These are phyloP conservation scores for Bombylius discolor DNA, from an alignment of 2,888 invertebrate genomes.

Conservation along the genomic window DNA sequence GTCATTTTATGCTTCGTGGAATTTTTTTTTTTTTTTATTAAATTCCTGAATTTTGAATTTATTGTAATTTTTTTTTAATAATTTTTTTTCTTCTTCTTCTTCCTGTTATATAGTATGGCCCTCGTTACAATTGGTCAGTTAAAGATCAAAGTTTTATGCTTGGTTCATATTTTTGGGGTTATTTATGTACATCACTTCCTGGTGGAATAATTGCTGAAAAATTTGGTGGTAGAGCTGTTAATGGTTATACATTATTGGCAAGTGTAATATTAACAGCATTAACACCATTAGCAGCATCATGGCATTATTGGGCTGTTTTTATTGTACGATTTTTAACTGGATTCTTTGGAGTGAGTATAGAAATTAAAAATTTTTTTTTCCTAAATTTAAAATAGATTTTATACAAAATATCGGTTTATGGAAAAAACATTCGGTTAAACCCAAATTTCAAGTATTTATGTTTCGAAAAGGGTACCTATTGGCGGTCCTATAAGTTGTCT, in stretches of 20 bases:
- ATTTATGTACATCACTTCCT: constrained; percentile 49
- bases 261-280: constrained; percentile 45
- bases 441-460: no score
- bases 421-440: background rate
- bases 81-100: background rate
- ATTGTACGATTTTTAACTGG: constrained; percentile 47
- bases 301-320: constrained; percentile 44
- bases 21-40: background rate
- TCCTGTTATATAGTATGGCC: constrained; percentile 34
- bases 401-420: background rate
- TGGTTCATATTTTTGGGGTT: constrained; percentile 58
- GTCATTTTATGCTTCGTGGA: background rate
- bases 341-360: constrained; percentile 42
- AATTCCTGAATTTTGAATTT: no score
- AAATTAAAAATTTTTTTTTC: no score
- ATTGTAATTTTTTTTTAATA: background rate
- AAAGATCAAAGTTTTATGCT: constrained; percentile 50
- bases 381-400: background rate
- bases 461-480: no score
- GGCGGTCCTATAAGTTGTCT: no score
- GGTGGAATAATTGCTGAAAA: constrained; percentile 55
- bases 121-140: constrained; percentile 44
- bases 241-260: constrained; percentile 39
- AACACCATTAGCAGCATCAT: constrained; percentile 46
- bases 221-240: constrained; percentile 47